A percentile compares a stretch with the other conserved stretches of the same genome.
Evolutionary conservation across 1,140 invertebrate genomes (phyloP).

Genomic region (Nasonia giraulti): DNA sequence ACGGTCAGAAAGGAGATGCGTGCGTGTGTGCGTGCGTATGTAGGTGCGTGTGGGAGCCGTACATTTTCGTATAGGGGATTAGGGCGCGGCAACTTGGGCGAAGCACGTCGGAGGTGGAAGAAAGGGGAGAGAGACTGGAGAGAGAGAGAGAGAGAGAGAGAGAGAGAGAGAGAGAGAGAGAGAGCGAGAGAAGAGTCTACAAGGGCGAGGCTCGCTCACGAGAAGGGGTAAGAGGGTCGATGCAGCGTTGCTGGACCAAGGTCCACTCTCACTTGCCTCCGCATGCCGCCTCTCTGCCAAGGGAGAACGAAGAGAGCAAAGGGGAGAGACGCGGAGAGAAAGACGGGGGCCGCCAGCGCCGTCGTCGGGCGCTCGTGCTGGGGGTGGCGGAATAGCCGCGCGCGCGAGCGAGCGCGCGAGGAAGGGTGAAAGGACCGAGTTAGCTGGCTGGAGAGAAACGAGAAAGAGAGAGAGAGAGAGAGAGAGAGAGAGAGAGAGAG

Average conservation of each 20-base stretch:
- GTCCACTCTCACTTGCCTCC: constrained; percentile 71
- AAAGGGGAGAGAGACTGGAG: constrained; percentile 50
- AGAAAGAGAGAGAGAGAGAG: constrained; percentile 23
- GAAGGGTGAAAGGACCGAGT: neutral
- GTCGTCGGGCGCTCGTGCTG: neutral
- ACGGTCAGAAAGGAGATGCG: neutral
- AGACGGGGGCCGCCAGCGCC: constrained; percentile 45
- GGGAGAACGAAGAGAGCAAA: constrained; percentile 40
- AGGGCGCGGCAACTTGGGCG: constrained; percentile 68
- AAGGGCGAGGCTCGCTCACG: constrained; percentile 51
- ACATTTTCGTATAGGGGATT: constrained; percentile 69
- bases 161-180: too few relatives aligned
- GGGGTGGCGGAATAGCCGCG: neutral
- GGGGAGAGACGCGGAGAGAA: constrained; percentile 52
- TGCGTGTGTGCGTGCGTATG: neutral
- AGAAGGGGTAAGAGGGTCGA: constrained; percentile 66
- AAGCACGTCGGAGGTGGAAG: constrained; percentile 43
- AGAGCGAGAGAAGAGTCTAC: constrained; percentile 44
- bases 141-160: constrained; percentile 5
- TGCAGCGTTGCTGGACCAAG: constrained; percentile 70
- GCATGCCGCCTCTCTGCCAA: constrained; percentile 42
- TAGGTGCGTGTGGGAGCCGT: constrained; percentile 54
- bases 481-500: too few relatives aligned
- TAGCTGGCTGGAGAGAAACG: constrained; percentile 29
- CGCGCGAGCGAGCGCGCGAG: constrained; percentile 34